Percentiles rank a stretch among this genome's conserved stretches.
Evolutionary conservation across 2,888 invertebrate genomes (phyloP).

Genomic region (Plusia festucae): DNA sequence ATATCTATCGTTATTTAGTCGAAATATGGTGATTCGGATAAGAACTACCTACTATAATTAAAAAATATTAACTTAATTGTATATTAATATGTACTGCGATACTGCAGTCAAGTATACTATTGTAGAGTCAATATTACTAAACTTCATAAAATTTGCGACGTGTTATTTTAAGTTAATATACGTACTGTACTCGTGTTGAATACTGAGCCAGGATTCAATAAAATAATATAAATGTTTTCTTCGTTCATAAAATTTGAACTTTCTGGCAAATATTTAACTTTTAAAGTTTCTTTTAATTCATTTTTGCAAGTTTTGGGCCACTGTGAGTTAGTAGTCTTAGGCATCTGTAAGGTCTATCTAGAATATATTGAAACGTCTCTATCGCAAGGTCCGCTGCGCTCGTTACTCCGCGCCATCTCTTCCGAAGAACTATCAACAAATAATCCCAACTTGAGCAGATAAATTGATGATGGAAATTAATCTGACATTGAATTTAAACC

Average conservation of each 20-base stretch:
- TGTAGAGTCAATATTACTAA: neutral
- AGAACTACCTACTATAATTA: too few species aligned
- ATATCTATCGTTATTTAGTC: too few species aligned
- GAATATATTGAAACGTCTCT: slow-evolving; percentile 23
- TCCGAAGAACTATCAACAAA: slow-evolving; percentile 27
- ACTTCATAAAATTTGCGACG: neutral
- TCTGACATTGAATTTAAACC: slow-evolving; percentile 6
- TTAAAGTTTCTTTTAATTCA: neutral
- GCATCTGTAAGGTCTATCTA: slow-evolving; percentile 18
- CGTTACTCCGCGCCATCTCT: slow-evolving; percentile 26
- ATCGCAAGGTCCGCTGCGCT: slow-evolving; percentile 20
- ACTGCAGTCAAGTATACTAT: too few species aligned
- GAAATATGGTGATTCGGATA: too few species aligned
- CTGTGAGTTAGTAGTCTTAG: neutral
- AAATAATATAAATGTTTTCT: neutral
- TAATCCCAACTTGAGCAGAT: slow-evolving; percentile 17
- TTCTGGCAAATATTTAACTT: neutral
- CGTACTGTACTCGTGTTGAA: neutral
- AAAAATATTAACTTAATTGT: too few species aligned
- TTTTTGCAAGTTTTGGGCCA: neutral
- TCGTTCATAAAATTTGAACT: neutral
- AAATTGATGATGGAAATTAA: slow-evolving; percentile 17
- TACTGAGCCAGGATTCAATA: neutral
- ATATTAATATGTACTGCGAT: too few species aligned
- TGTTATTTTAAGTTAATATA: neutral